A percentile compares a stretch with the other conserved stretches of the same genome.
These are phyloP conservation scores for Lottia gigantea DNA, from an alignment of 2,888 invertebrate species.

Conservation along the genomic window DNA sequence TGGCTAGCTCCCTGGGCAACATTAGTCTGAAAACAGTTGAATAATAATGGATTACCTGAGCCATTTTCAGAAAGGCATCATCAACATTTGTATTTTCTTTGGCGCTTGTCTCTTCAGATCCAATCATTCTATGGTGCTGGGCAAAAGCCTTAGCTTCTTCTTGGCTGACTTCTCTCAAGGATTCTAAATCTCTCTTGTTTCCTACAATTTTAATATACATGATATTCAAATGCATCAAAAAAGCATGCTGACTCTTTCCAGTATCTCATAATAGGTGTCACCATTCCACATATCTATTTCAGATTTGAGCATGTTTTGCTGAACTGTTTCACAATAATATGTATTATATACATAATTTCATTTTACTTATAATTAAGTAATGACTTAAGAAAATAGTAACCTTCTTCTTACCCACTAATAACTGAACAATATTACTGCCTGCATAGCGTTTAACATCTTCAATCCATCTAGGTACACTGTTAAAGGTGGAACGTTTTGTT, in stretches of 20 bases:
- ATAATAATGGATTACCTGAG: slow-evolving; percentile 43
- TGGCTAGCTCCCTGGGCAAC: too few relatives aligned
- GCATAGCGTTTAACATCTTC: slow-evolving; percentile 95
- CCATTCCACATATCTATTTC: too few relatives aligned
- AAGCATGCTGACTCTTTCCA: too few relatives aligned
- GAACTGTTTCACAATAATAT: too few relatives aligned
- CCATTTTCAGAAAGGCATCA: slow-evolving; percentile 61
- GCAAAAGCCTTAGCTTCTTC: slow-evolving; percentile 78
- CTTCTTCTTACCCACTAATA: slow-evolving; percentile 81
- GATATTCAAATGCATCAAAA: too few relatives aligned
- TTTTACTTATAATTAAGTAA: too few relatives aligned
- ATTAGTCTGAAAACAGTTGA: too few relatives aligned
- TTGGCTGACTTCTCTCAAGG: slow-evolving; percentile 54
- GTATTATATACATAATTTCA: too few relatives aligned
- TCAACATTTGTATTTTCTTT: slow-evolving; percentile 65
- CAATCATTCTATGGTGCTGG: slow-evolving; percentile 65
- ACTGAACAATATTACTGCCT: slow-evolving; percentile 88
- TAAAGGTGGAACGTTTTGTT: slow-evolving; percentile 90
- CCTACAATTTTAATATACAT: too few relatives aligned
- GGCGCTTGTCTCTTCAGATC: slow-evolving; percentile 64
- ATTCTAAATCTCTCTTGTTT: slow-evolving; percentile 61
- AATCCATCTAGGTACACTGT: slow-evolving; percentile 93
- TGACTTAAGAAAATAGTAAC: not conserved
- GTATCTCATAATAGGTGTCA: too few relatives aligned
- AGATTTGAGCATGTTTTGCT: not conserved